These are phyloP conservation scores for Polymixis lichenea DNA, from an alignment of 2,888 invertebrate genomes.

Conservation along the genomic window DNA sequence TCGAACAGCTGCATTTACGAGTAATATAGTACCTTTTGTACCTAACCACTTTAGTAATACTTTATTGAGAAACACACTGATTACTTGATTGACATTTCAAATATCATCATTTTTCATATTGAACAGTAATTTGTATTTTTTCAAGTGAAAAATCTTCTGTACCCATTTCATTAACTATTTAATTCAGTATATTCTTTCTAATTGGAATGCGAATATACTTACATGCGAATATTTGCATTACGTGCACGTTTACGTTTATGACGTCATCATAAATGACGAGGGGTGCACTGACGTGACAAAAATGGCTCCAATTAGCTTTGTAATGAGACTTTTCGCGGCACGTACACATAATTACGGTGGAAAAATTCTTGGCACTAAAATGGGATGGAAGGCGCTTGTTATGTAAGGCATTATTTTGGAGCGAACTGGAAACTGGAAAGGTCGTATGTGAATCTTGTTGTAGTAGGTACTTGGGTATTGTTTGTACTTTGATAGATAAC, in stretches of 20 bases:
- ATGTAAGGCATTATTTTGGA: conserved; percentile 17
- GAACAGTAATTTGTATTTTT: not conserved
- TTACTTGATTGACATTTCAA: not conserved
- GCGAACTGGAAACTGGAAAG: not conserved
- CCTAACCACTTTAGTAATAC: not conserved
- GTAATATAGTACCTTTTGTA: not conserved
- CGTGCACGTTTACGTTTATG: no score
- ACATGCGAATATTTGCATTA: not conserved
- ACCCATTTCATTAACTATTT: not conserved
- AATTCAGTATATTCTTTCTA: no score
- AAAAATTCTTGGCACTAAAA: conserved; percentile 47
- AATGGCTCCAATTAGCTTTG: conserved; percentile 29
- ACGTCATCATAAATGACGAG: not conserved
- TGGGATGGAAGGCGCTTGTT: conserved; percentile 2
- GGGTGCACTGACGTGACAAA: conserved; percentile 8
- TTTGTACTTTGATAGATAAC: no score
- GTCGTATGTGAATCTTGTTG: not conserved
- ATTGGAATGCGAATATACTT: no score
- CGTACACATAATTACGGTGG: conserved; percentile 36
- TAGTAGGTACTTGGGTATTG: not conserved
- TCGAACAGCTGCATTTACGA: not conserved
- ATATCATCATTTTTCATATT: not conserved
- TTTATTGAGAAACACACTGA: not conserved
- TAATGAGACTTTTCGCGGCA: conserved; percentile 34
- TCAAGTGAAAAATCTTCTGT: not conserved